These are phyloP conservation scores for Sminthurinus aureus DNA, from an alignment of 2,888 invertebrate genomes.

Conservation along the genomic window DNA sequence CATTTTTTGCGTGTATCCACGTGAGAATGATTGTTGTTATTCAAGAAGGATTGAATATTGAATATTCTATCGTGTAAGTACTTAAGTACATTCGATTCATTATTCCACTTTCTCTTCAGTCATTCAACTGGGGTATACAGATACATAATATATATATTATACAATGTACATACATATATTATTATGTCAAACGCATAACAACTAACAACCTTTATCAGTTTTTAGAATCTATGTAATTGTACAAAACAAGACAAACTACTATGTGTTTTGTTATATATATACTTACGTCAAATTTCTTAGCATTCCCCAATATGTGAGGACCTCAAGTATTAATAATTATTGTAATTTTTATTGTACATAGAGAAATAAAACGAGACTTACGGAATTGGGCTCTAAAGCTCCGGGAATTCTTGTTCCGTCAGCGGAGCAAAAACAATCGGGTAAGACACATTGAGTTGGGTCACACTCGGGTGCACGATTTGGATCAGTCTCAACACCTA, in stretches of 20 bases:
- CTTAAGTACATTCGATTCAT: not conserved
- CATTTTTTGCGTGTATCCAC: not conserved
- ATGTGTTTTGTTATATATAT: too few species aligned
- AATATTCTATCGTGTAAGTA: too few species aligned
- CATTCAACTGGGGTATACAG: not conserved
- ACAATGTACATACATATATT: not conserved
- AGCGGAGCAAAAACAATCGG: conserved; percentile 94
- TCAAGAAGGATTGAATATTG: too few species aligned
- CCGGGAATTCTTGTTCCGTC: conserved; percentile 88
- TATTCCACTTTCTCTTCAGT: not conserved
- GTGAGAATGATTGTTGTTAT: not conserved
- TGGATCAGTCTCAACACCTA: conserved; percentile 70
- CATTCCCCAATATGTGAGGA: too few species aligned
- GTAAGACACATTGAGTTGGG: conserved; percentile 82
- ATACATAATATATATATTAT: not conserved
- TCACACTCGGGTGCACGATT: conserved; percentile 92
- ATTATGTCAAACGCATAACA: too few species aligned
- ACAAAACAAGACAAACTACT: too few species aligned
- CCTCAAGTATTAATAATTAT: too few species aligned
- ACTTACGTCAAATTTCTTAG: too few species aligned
- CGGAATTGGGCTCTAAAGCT: conserved; percentile 65
- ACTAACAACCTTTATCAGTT: too few species aligned
- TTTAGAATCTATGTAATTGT: too few species aligned
- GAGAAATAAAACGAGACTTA: conserved; percentile 22
- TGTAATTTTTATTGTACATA: not conserved